A percentile compares a stretch with the other conserved stretches of the same genome.
Evolutionary conservation across 2,113 vertebrate species (phyloP).

Genomic region (Nothobranchius kuhntae): DNA sequence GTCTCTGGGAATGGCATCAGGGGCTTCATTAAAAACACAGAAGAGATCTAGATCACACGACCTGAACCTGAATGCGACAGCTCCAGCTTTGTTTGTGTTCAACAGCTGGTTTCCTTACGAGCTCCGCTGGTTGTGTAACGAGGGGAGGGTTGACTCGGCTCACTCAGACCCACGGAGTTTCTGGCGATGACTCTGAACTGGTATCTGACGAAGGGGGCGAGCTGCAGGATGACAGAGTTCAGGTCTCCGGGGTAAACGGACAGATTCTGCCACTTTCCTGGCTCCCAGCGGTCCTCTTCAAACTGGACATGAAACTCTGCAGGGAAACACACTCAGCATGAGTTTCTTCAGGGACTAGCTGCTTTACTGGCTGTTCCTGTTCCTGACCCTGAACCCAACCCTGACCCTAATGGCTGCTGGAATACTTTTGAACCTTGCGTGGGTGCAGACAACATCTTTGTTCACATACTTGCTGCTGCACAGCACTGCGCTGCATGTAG

Average conservation of each 20-base stretch:
- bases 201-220: slow-evolving; percentile 93
- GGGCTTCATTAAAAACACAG: slow-evolving; percentile 80
- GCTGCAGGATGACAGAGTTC: slow-evolving; percentile 87
- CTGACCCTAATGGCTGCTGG: too few species aligned
- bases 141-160: slow-evolving; percentile 86
- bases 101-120: slow-evolving; percentile 71
- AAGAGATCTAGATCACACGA: neutral
- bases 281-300: slow-evolving; percentile 88
- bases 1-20: slow-evolving; percentile 85
- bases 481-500: too few species aligned
- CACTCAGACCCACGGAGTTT: slow-evolving; percentile 90
- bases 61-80: too few species aligned
- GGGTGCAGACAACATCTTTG: too few species aligned
- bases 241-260: slow-evolving; percentile 85
- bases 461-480: too few species aligned
- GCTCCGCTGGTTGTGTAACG: slow-evolving; percentile 91
- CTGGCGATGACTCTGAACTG: slow-evolving; percentile 93
- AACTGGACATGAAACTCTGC: slow-evolving; percentile 92
- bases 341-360: too few species aligned
- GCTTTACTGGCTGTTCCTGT: too few species aligned
- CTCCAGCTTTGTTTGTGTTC: too few species aligned
- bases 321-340: neutral
- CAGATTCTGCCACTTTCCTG: slow-evolving; percentile 88
- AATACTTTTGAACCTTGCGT: too few species aligned
- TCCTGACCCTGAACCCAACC: too few species aligned